A percentile compares a stretch with the other conserved stretches of the same genome.
Conservation (phyloP, 2,888 invertebrate genomes). For the Enchytraeus crypticus region DNA sequence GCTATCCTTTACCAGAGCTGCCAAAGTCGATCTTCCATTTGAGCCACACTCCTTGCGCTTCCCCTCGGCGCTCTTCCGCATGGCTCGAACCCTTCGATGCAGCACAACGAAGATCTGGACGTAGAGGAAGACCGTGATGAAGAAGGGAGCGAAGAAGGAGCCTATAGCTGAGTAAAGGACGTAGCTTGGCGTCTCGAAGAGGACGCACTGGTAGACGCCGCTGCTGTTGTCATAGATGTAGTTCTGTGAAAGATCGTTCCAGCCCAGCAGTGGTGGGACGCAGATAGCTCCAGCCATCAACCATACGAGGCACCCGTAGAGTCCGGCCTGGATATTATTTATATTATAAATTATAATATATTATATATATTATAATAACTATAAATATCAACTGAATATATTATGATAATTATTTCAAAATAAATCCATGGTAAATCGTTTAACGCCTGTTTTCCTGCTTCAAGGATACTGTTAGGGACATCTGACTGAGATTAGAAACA, state of each 20-base stretch:
- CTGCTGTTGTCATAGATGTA: conserved; percentile 26
- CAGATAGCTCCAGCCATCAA: conserved; percentile 45
- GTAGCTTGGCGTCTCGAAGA: conserved; percentile 43
- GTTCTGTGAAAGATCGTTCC: conserved; percentile 27
- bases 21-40: background rate
- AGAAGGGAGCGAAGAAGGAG: conserved; percentile 46
- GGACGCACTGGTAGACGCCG: conserved; percentile 38
- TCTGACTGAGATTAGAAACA: no score
- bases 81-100: conserved; percentile 31
- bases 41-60: background rate
- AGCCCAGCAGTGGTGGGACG: conserved; percentile 44
- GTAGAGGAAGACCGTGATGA: conserved; percentile 45
- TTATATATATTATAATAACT: no score
- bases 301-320: conserved; percentile 47
- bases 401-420: no score
- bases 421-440: no score
- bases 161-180: conserved; percentile 48
- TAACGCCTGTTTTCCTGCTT: no score
- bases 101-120: conserved; percentile 45
- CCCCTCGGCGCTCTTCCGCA: background rate
- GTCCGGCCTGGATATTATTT: conserved; percentile 38
- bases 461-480: no score
- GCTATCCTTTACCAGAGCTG: background rate
- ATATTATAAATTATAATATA: no score
- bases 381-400: no score